Evolutionary conservation across 2,888 invertebrate genomes (phyloP).

Genomic region (Pollenia labialis): DNA sequence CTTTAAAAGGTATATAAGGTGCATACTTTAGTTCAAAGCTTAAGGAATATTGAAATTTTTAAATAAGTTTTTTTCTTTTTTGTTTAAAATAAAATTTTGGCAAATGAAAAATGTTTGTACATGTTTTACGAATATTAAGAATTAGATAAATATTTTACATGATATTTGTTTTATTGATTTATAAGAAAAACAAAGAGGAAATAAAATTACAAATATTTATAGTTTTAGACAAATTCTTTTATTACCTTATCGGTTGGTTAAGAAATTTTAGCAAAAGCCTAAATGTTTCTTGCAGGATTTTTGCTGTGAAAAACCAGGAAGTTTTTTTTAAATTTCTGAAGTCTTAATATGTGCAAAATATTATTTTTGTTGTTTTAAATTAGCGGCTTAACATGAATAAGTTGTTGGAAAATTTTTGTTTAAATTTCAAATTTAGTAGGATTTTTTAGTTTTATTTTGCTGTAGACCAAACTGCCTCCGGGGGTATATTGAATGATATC

Average conservation of each 20-base stretch:
- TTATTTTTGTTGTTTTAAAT: too few relatives aligned
- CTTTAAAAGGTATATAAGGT: conserved; percentile 58
- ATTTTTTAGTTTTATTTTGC: too few relatives aligned
- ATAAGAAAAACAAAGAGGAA: conserved; percentile 1
- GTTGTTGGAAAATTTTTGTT: too few relatives aligned
- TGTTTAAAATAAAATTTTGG: conserved; percentile 42
- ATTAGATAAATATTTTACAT: conserved; percentile 51
- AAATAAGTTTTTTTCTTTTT: conserved; percentile 18
- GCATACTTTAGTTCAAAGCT: conserved; percentile 19
- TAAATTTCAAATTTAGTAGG: too few relatives aligned
- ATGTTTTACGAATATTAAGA: conserved; percentile 50
- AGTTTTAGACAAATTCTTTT: background rate
- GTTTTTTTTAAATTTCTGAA: background rate
- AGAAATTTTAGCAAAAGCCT: background rate
- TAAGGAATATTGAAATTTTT: conserved; percentile 41
- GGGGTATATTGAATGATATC: too few relatives aligned
- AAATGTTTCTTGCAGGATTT: background rate
- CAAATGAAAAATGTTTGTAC: conserved; percentile 52
- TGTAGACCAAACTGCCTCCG: too few relatives aligned
- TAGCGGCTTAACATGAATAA: too few relatives aligned
- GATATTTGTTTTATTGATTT: conserved; percentile 10
- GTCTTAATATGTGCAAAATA: background rate
- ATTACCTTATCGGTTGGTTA: conserved; percentile 10
- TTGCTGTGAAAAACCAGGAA: conserved; percentile 1
- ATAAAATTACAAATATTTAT: conserved; percentile 29